A percentile compares a stretch with the other conserved stretches of the same genome.
Evolutionary conservation across 1,140 invertebrate genomes (phyloP).

Genomic region (Steinernema feltiae): DNA sequence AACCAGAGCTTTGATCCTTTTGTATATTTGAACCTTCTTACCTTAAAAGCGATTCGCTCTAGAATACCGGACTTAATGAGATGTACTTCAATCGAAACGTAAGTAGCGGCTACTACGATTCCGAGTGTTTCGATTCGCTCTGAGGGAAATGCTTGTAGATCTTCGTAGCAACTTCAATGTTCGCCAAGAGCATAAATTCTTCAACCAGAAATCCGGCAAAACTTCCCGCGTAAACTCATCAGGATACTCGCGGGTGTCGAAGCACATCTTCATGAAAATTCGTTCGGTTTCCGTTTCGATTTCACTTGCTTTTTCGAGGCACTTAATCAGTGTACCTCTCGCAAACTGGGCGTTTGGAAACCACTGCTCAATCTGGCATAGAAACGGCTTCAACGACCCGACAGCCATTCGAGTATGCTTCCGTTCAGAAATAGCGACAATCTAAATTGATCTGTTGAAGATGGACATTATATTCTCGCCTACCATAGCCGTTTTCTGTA

Average conservation of each 20-base stretch:
- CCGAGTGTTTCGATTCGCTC: conserved; percentile 67
- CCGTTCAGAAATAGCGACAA: conserved; percentile 62
- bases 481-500: conserved; percentile 58
- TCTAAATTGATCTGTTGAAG: conserved; percentile 58
- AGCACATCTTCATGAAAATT: conserved; percentile 71
- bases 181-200: conserved; percentile 88
- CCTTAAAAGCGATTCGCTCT: conserved; percentile 66
- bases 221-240: conserved; percentile 62
- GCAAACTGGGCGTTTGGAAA: conserved; percentile 24
- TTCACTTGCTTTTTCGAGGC: conserved; percentile 69
- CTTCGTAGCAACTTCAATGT: conserved; percentile 76
- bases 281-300: conserved; percentile 71
- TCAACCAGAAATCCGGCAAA: conserved; percentile 71
- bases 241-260: conserved; percentile 69
- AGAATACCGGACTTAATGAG: conserved; percentile 71
- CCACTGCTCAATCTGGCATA: conserved; percentile 33
- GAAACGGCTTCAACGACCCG: conserved; percentile 66
- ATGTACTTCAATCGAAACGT: conserved; percentile 74
- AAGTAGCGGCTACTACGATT: conserved; percentile 73
- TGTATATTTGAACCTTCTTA: conserved; percentile 57
- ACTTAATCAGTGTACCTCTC: conserved; percentile 16
- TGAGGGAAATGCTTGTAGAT: conserved; percentile 69
- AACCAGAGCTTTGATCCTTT: neutral
- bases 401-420: conserved; percentile 67
- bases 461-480: conserved; percentile 37